Base-by-base conservation (phyloP, 2,888 invertebrate species). In the Perithous albicinctus region DNA sequence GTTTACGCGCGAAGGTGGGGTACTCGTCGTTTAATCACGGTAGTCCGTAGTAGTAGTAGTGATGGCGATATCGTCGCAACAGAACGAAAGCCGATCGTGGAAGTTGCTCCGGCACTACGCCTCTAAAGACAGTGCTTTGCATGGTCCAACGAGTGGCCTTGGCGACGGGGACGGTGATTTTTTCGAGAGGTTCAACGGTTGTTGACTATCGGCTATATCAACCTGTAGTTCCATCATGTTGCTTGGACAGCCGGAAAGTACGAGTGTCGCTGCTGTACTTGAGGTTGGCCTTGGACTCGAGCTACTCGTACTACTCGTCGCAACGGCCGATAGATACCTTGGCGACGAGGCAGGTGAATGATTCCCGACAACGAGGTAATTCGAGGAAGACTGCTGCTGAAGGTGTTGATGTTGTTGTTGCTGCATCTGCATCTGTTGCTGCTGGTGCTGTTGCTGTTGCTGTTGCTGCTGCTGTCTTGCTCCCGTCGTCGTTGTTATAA, bases 101-200 rank as follows among this genome's bases (percentile, higher is more conserved):
- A 29, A 15, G 63, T 72, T 46, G 18, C 18, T 32, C 35, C 38
- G 26, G 41, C 88, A 92, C 92, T 93, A 93, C 92, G 93, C 93
- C 87, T 93, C 93, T 85, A 93, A 92, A 23, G 92, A 92, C n/a
- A 92, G 87, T 2, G 91, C 92, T 85, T 93, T 93, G 89, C 92
- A 92, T 12, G 91, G 88, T 89, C 90, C 91, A 72, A 91, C 90
- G 90, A 95, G 92, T 92, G 95, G 94, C 93, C 95, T 90, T 90
- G 97, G 96, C 93, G 97, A 96, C 85, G 96, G 96, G 86, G 96
- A 95, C 87, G 96, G 96, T 85, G 96, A 96, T 92, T 96, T 96
- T 93, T 97, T 98, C 93, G 97, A 98, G 89, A 98, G 94, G 94
- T 98, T 98, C 86, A 98, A 94, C 74, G 98, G 98, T 92, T 97